Evolutionary conservation across 2,113 vertebrate species (phyloP).

Genomic region (Micronycteris hirsuta): DNA sequence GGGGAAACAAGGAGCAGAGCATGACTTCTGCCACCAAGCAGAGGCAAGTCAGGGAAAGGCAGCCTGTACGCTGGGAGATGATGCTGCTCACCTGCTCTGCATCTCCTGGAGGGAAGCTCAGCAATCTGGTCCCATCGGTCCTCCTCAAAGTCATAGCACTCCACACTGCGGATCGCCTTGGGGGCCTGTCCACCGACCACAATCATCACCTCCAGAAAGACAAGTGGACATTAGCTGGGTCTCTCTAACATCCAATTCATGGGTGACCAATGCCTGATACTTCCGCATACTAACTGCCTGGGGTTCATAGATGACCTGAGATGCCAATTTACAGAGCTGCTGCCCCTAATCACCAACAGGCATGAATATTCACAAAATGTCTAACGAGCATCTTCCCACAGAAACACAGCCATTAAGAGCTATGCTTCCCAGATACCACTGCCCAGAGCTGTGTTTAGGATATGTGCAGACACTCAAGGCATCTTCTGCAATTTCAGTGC

Average conservation of each 20-base stretch:
- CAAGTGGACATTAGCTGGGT: conserved; percentile 52
- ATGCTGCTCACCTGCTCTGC: conserved; percentile 87
- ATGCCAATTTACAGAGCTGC: background rate
- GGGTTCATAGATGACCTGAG: background rate
- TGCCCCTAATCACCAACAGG: background rate
- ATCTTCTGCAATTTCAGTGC: background rate
- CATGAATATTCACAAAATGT: background rate
- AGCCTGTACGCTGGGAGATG: accelerated
- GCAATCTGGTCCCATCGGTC: conserved; percentile 97
- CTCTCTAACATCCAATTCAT: background rate
- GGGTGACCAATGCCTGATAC: background rate
- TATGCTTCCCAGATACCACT: background rate
- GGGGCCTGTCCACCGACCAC: conserved; percentile 97
- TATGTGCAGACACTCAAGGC: background rate
- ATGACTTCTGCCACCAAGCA: background rate
- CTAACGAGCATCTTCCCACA: background rate
- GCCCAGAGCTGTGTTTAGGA: background rate
- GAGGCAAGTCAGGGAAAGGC: background rate
- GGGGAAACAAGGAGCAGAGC: background rate
- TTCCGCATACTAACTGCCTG: background rate
- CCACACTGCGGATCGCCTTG: conserved; percentile 96
- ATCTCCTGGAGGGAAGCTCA: conserved; percentile 94
- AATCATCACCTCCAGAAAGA: conserved; percentile 92
- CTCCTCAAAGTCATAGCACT: conserved; percentile 97
- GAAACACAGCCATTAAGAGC: background rate